A percentile compares a stretch with the other conserved stretches of the same genome.
phyloP scores from a whole-genome alignment of 2,888 invertebrate species.

The Rotaria socialis region DNA sequence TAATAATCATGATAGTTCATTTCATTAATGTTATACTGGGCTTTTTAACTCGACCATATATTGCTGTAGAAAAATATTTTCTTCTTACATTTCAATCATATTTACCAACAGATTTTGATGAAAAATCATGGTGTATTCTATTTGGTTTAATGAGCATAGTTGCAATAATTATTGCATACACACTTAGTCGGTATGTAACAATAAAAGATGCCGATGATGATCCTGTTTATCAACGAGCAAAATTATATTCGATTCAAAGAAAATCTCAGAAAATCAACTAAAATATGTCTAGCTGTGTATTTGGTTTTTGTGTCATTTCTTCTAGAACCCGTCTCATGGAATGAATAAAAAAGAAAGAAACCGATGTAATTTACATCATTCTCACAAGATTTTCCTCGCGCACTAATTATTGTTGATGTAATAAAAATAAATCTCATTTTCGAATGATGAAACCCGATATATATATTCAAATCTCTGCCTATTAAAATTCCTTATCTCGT shows the following conservation, averaged over 20 bases:
- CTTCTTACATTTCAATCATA: neutral
- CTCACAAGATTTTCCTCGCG: no score
- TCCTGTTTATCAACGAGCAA: neutral
- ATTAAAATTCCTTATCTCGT: no score
- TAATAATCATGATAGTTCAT: neutral
- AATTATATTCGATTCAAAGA: neutral
- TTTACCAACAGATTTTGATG: neutral
- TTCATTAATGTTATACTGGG: neutral
- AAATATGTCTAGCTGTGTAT: neutral
- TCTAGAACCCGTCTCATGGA: neutral
- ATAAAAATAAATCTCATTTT: no score
- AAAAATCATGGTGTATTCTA: constrained; percentile 4
- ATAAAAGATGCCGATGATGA: constrained; percentile 14
- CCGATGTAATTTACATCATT: no score
- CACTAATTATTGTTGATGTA: no score
- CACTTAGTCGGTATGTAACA: neutral
- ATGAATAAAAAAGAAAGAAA: no score
- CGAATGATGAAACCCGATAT: no score
- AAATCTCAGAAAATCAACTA: neutral
- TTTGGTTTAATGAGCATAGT: neutral
- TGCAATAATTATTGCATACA: neutral
- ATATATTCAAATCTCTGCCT: no score
- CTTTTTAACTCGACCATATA: neutral
- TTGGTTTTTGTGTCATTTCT: neutral
- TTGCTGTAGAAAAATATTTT: neutral